Evolutionary conservation across 2,888 invertebrate species (phyloP), one percentile per base, ranked within the genome.

Genomic region (Xanthorhoe spadicearia): DNA sequence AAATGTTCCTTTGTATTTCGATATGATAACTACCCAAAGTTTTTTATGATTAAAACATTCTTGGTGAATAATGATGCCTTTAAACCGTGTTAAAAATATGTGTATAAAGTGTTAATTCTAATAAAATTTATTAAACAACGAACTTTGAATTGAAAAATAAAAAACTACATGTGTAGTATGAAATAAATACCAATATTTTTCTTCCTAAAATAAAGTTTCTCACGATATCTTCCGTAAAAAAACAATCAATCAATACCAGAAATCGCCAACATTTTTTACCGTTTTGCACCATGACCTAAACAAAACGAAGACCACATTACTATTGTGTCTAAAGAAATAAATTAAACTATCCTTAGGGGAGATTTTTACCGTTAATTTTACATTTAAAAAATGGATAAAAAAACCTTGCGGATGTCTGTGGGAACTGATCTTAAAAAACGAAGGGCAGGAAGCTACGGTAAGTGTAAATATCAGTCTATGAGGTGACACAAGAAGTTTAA

Each of bases 311-410:
- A 89, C 90, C 89, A 88, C 90, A 89, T 89, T 89, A 79, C 87
- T 82, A 82, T 90, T 88, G 86, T 87, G 79, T 77, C 83, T 76
- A 80, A 85, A 86, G 90, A 92, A 89, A 91, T 93, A 92, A 91
- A 93, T 93, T 91, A 90, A 89, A 88, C 84, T 84, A 89, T 89
- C 88, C 86, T 86, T 89, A 89, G 92, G 92, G 92, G 90, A 88
- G 86, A 81, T 80, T 86, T 88, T 89, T 91, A 93, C 93, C 93
- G 93, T 93, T 93, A 92, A 80, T 82, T 87, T 82, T 89, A 83
- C 82, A 85, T 86, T 71, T 82, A 85, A 89, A 88, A 87, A 81
- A 79, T 28, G 46, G 53, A 61, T 72, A 74, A 80, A 83, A n/a
- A 89, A 90, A 87, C 82, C 83, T 79, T 79, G 76, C 77, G 83